Conservation (phyloP, 2,113 vertebrate genomes). For the Rhegmatorhina hoffmannsi region DNA sequence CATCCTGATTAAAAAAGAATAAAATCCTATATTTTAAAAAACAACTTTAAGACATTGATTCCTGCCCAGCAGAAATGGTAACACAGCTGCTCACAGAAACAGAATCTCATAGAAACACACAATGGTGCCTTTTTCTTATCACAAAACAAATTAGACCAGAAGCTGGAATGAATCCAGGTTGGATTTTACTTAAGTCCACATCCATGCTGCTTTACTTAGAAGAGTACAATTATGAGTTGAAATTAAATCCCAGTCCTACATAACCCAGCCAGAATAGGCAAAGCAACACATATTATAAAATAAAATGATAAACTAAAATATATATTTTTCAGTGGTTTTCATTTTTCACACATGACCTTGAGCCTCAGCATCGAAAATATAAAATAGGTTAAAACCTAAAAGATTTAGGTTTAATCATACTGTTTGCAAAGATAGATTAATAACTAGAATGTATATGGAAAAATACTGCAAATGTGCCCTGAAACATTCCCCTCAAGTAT, state of each 20-base stretch:
- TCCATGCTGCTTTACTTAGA: not conserved
- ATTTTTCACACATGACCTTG: not conserved
- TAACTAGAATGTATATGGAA: not conserved
- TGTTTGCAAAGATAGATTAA: not conserved
- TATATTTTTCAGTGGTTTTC: not conserved
- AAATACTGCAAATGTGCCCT: not conserved
- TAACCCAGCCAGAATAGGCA: not conserved
- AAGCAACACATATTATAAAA: not conserved
- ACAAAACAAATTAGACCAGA: slow-evolving; percentile 19
- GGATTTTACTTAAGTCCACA: slow-evolving; percentile 22
- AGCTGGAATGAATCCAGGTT: slow-evolving; percentile 29
- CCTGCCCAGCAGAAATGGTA: not conserved
- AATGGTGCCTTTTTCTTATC: not conserved
- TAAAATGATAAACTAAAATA: not conserved
- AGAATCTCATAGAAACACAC: slow-evolving; percentile 3
- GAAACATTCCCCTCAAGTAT: not conserved
- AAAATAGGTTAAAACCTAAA: not conserved
- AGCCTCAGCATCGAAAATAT: not conserved
- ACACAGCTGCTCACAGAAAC: slow-evolving; percentile 21
- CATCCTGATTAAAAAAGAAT: slow-evolving; percentile 78
- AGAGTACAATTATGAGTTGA: slow-evolving; percentile 12
- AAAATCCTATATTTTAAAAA: not conserved
- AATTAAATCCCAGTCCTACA: slow-evolving; percentile 20
- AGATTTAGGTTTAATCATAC: not conserved
- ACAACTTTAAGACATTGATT: not conserved